Conservation (phyloP, 2,797 vertebrate species). For the Tapera naevia region DNA sequence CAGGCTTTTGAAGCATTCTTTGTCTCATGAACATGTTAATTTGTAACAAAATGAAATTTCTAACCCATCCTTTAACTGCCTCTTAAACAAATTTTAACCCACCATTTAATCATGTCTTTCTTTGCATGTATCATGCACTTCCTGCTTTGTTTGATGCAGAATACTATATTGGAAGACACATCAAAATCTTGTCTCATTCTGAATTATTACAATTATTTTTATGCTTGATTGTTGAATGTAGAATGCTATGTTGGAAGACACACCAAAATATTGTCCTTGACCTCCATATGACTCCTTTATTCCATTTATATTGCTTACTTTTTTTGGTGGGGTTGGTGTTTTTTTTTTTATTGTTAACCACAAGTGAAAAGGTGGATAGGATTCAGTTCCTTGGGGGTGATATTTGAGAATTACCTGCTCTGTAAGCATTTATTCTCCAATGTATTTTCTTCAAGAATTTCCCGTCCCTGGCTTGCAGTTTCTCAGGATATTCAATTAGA, state of each 20-base stretch:
- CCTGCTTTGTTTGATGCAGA: neutral
- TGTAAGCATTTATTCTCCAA: neutral
- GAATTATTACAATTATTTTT: no score
- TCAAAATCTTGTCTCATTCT: no score
- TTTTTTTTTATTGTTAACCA: neutral
- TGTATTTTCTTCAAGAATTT: neutral
- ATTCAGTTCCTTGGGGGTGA: neutral
- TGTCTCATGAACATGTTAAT: neutral
- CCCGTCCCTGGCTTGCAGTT: neutral
- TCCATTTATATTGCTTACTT: neutral
- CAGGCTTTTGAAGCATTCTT: neutral
- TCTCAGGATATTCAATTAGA: neutral
- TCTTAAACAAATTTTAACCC: neutral
- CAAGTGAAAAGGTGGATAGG: neutral
- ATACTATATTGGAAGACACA: no score
- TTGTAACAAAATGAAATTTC: neutral
- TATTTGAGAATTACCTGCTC: neutral
- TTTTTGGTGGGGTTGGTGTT: neutral
- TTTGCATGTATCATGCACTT: neutral
- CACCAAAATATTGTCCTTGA: neutral
- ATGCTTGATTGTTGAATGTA: neutral
- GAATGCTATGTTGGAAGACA: neutral
- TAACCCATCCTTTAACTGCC: neutral
- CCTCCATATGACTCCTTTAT: neutral
- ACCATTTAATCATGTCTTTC: neutral